These are phyloP conservation scores for Gonatopus flavifemur DNA, from an alignment of 1,140 invertebrate species.

Conservation along the genomic window DNA sequence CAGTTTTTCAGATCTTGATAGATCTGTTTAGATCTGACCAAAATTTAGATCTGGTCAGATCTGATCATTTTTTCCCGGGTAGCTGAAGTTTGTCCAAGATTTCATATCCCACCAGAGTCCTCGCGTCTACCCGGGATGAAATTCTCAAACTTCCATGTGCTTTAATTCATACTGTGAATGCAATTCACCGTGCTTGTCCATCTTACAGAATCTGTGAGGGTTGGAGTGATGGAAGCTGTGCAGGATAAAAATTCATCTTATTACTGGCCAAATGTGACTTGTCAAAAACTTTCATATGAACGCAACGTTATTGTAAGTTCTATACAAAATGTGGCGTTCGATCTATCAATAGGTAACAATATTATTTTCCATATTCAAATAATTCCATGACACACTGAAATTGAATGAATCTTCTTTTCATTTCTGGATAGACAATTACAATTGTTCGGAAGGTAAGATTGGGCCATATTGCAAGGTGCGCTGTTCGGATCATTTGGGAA, in stretches of 20 bases:
- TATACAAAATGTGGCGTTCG: rapidly evolving
- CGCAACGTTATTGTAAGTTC: slow-evolving; percentile 7
- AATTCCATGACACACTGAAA: neutral
- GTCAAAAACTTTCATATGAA: slow-evolving; percentile 28
- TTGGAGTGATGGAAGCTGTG: neutral
- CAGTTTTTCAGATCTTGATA: too few relatives aligned
- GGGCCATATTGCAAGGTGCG: slow-evolving; percentile 15
- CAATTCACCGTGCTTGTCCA: too few relatives aligned
- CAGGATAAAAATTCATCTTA: neutral
- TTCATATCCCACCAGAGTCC: too few relatives aligned
- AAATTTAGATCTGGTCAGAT: too few relatives aligned
- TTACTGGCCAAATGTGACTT: slow-evolving; percentile 15
- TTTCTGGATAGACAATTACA: neutral
- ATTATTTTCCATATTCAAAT: neutral
- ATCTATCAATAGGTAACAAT: slow-evolving; percentile 9
- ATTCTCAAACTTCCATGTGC: too few relatives aligned
- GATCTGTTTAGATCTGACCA: too few relatives aligned
- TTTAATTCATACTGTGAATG: too few relatives aligned
- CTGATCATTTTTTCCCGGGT: too few relatives aligned
- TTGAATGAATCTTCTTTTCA: neutral
- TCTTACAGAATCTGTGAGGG: slow-evolving; percentile 14
- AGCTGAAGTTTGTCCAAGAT: too few relatives aligned
- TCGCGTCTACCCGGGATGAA: too few relatives aligned
- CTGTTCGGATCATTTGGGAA: neutral
- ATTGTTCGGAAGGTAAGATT: slow-evolving; percentile 6